Evolutionary conservation across 2,888 invertebrate genomes (phyloP).

Genomic region (Drosophila mayaguana): DNA sequence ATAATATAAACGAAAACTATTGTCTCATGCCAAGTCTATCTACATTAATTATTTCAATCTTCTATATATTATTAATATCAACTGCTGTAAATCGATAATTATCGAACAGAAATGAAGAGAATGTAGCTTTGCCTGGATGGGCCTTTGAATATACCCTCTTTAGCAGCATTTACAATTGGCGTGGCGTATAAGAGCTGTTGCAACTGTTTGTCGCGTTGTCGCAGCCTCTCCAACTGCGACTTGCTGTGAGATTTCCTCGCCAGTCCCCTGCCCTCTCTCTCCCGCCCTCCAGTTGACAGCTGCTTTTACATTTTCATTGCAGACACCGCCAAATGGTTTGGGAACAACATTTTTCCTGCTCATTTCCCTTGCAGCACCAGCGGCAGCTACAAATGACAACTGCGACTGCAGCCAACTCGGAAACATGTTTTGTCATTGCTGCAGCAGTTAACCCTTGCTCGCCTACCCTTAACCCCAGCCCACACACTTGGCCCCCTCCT

Average conservation of each 20-base stretch:
- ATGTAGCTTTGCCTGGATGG: too few relatives aligned
- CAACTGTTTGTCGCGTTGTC: conserved; percentile 30
- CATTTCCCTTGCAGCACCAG: conserved; percentile 63
- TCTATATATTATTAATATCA: too few relatives aligned
- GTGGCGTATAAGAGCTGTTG: conserved; percentile 5
- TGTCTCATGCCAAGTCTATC: too few relatives aligned
- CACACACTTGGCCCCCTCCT: conserved; percentile 14
- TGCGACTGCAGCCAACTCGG: conserved; percentile 62
- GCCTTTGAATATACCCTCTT: not conserved
- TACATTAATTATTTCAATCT: too few relatives aligned
- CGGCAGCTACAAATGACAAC: conserved; percentile 23
- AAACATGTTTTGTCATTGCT: conserved; percentile 78
- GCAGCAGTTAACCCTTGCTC: conserved; percentile 74
- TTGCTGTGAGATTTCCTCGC: conserved; percentile 7
- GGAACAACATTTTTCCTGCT: conserved; percentile 68
- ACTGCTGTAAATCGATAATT: not conserved
- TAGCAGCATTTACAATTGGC: not conserved
- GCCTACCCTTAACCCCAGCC: conserved; percentile 31
- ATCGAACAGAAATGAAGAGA: not conserved
- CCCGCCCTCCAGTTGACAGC: conserved; percentile 9
- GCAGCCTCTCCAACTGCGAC: conserved; percentile 23
- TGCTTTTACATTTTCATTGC: conserved; percentile 76
- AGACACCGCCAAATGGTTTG: conserved; percentile 34
- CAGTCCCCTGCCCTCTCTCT: not conserved
- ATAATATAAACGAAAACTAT: too few relatives aligned